Evolutionary conservation across 2,888 invertebrate genomes (phyloP), one percentile per base, ranked within the genome.

Genomic region (Rhagium mordax): DNA sequence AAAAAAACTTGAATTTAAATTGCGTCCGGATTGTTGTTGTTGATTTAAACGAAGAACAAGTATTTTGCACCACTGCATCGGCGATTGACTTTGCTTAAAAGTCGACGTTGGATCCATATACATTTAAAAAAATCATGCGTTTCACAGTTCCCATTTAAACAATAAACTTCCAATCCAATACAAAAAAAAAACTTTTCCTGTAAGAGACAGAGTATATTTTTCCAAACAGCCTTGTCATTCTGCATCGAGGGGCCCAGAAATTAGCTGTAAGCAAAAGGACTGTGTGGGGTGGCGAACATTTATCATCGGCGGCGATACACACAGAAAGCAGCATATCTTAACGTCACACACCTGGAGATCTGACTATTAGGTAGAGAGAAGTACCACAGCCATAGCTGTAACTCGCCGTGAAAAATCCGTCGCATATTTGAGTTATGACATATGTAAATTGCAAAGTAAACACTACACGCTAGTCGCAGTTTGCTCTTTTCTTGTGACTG

Each of bases 401-500:
- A 13, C 27, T 49, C 20, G 24, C 48, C 49, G 49, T n/a, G 48
- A 47, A 64, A 62, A 47, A 18, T 41, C 21, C 21, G 20, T 15
- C 20, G 21, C 64, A 64, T 49, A 41, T 64, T 47, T 64, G 47
- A 64, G 49, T 64, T 64, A 64, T 64, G 64, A 49, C 64, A 20
- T 64, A 49, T 64, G 64, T 47, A 64, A 64, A 64, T 64, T 64
- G 21, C 48, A 47, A 47, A 64, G n/a, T 61, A 69, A 69, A 55
- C 60, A 69, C 60, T 18, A 33, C 48, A 53, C 48, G 51, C 51
- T 68, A 69, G 20, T 60, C 18, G 62, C 62, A 70, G 68, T 60
- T 71, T 62, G 74, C 68, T 70, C 71, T 68, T 71, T 74, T 71
- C 71, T 71, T 62, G 67, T 29, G 29, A 53, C 53, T 68, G 71